phyloP scores from a whole-genome alignment of 2,113 vertebrate genomes.

The rat (Rattus norvegicus) region DNA sequence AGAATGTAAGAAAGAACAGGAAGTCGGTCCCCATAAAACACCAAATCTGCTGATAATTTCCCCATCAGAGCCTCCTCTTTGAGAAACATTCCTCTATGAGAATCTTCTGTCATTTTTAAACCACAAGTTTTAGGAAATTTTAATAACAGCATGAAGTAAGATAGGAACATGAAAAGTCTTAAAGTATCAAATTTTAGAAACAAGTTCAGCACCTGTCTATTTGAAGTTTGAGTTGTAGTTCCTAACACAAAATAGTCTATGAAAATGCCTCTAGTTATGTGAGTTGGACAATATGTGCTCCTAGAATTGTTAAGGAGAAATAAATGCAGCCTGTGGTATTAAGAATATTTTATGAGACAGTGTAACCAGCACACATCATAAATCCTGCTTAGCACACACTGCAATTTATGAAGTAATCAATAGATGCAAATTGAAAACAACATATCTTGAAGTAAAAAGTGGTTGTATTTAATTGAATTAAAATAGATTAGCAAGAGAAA shows the following conservation, averaged over 20 bases:
- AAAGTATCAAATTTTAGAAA: not conserved
- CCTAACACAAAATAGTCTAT: not conserved
- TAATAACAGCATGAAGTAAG: not conserved
- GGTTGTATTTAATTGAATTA: slow-evolving; percentile 50
- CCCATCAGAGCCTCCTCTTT: not conserved
- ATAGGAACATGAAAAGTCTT: not conserved
- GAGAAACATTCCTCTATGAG: not conserved
- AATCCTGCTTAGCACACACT: not conserved
- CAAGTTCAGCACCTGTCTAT: not conserved
- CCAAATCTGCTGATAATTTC: not conserved
- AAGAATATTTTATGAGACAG: slow-evolving; percentile 36
- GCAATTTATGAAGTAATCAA: slow-evolving; percentile 39
- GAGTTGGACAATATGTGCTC: not conserved
- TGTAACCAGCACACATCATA: not conserved
- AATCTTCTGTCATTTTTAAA: not conserved
- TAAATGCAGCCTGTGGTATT: not conserved
- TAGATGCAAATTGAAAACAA: slow-evolving; percentile 52
- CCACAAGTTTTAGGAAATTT: not conserved
- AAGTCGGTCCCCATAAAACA: not conserved
- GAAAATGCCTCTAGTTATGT: not conserved
- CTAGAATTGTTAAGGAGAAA: slow-evolving; percentile 23
- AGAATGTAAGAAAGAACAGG: rapidly evolving
- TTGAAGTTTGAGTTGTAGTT: not conserved
- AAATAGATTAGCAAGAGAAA: slow-evolving; percentile 1
- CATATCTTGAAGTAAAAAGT: slow-evolving; percentile 39